Conservation (phyloP, 2,888 invertebrate genomes). For the Cryptus armator region DNA sequence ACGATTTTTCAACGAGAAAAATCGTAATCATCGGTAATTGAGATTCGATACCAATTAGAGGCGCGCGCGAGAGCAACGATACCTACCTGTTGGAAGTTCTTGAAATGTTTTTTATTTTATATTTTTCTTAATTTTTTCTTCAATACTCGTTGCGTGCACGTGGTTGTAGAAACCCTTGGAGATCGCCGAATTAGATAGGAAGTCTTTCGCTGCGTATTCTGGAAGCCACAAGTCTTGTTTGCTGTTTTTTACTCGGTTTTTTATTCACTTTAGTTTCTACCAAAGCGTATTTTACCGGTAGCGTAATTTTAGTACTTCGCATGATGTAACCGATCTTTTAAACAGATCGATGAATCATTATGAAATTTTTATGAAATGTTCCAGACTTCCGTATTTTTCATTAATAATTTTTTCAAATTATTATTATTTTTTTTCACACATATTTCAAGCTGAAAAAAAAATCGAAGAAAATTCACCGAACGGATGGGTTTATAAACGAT, state of each 20-base stretch:
- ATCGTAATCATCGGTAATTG: conserved; percentile 79
- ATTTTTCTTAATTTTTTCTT: conserved; percentile 4
- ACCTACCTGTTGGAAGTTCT: background rate
- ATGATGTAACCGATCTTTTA: background rate
- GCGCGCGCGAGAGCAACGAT: conserved; percentile 28
- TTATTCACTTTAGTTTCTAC: background rate
- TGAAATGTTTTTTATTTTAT: background rate
- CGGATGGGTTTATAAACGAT: background rate
- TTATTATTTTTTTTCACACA: background rate
- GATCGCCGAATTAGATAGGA: conserved; percentile 38
- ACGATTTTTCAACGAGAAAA: conserved; percentile 30
- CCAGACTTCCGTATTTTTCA: background rate
- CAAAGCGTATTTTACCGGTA: background rate
- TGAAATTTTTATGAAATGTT: background rate
- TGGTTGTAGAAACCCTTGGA: conserved; percentile 15
- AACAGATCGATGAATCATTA: background rate
- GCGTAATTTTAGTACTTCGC: background rate
- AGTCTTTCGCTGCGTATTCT: conserved; percentile 9
- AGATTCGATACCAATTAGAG: conserved; percentile 80
- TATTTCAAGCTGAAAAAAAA: background rate
- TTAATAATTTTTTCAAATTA: background rate
- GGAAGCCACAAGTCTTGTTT: conserved; percentile 30
- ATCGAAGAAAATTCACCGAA: background rate
- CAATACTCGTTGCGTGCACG: background rate
- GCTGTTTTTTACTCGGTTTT: background rate